These are phyloP conservation scores for Hermodice carunculata DNA, from an alignment of 2,888 invertebrate genomes.

Conservation along the genomic window DNA sequence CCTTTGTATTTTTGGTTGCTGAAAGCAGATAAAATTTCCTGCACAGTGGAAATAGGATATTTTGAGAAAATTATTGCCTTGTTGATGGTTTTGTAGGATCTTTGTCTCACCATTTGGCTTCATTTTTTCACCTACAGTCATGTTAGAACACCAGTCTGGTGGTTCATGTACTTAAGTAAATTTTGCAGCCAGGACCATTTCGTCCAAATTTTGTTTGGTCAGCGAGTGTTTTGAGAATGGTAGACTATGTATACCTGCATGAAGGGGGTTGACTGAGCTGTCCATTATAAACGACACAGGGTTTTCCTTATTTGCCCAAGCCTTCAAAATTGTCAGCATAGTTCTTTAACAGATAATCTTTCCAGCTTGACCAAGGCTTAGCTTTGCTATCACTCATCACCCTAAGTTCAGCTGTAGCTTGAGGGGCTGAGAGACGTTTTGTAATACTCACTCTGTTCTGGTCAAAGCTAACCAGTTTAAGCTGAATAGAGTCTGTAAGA, in stretches of 20 bases:
- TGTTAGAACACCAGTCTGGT: constrained; percentile 12
- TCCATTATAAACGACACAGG: neutral
- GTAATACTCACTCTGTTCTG: no score
- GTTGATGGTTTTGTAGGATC: constrained; percentile 16
- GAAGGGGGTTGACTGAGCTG: neutral
- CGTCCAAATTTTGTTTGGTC: neutral
- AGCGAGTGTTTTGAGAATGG: neutral
- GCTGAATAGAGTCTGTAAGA: no score
- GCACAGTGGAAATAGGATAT: constrained; percentile 13
- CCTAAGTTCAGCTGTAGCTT: no score
- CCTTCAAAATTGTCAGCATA: constrained; percentile 3
- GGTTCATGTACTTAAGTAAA: constrained; percentile 1
- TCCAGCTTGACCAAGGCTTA: no score
- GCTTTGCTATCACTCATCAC: no score
- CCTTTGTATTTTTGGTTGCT: neutral
- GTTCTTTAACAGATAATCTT: no score
- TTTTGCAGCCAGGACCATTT: neutral
- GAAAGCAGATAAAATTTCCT: neutral
- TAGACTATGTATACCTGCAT: constrained; percentile 7
- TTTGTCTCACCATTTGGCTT: constrained; percentile 9
- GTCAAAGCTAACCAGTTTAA: no score
- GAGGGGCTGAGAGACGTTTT: no score
- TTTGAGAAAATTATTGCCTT: constrained; percentile 3
- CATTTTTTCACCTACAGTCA: neutral
- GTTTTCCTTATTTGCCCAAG: constrained; percentile 1